Evolutionary conservation across 2,113 vertebrate genomes (phyloP), one percentile per base, ranked within the genome.

Genomic region (Sylvicapra grimmia): DNA sequence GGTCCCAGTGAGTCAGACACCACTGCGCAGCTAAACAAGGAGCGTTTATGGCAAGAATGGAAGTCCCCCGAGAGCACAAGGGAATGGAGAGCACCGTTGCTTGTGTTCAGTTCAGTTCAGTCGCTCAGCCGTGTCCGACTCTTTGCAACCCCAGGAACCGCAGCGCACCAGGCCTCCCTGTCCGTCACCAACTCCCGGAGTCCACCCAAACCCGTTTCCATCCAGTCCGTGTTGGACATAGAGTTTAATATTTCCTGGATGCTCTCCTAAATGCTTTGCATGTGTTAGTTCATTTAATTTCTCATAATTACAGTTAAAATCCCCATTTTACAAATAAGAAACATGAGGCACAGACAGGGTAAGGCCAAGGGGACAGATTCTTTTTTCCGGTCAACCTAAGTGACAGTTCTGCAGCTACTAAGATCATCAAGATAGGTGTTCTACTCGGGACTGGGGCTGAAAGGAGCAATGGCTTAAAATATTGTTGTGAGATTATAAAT

Each of bases 401-500:
- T 49, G 5, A 27, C n/a, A 72, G 79, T 25, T 83, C 31, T 86
- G 54, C 6, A 68, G 65, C 23, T 44, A 27, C 18, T 8, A 79
- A 86, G 40, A 40, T 19, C 63, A n/a, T 88, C 59, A 82, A 40
- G 29, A n/a, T 33, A 36, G 61, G 63, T 72, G 16, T n/a, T 94
- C 56, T 84, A 36, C 16, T 61, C 31, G 47, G 19, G 31, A 63
- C 49, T 61, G 40, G 40, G 44, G 10, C 16, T 44, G 88, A 59
- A 68, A 65, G 72, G 14, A 47, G 53, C 51, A 92, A 49, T 44
- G 54, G 25, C n/a, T 97, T 97, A 65, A 89, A 95, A 59, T 54
- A 88, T 29, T 63, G 79, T 29, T 53, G 2, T 49, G 31, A 65
- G 77, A 72, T 40, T 75, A 51, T 31, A 79, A 27, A 72, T 68